Evolutionary conservation across 2,113 vertebrate species (phyloP), one percentile per base, ranked within the genome.

Genomic region (Macaca nemestrina): DNA sequence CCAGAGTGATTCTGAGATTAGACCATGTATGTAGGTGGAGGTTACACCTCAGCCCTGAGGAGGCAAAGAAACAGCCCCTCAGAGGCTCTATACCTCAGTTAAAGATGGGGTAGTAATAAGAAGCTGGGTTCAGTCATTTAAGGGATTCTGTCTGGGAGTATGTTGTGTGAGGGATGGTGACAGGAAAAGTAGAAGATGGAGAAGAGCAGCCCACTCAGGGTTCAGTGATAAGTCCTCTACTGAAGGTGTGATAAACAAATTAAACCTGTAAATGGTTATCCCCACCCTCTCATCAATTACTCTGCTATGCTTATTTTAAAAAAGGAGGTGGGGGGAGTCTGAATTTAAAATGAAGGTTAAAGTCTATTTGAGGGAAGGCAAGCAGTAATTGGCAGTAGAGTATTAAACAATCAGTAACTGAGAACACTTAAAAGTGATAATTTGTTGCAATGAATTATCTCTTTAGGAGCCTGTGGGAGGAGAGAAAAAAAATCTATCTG

Each of bases 371-470:
- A 95, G 30, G 22, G 80, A 93, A 95, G 18, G 32, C 43, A 61
- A 64, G 40, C 80, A 93, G 78, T 96, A 95, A 98, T 40, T 90
- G 97, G 91, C 86, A 89, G 55, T 17, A 50, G 76, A 95, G 67
- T 95, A 89, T 70, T 89, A 96, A 97, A 88, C 20, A 92, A 93
- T 25, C 64, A 89, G 92, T 45, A 22, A 95, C 70, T 12, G 79
- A 96, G 96, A 96, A 94, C 90, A 90, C 98, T 94, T 97, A 78
- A 87, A 95, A 97, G 92, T 32, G 64, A 86, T 92, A 88, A 96
- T 97, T 97, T 97, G 95, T 35, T 75, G 87, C 76, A 94, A 93
- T 52, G 91, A 96, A 96, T 93, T 76, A 88, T 80, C 96, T 95
- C 83, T 92, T 96, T 38, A n/a, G 32, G 59, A 91, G 30, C 76